Evolutionary conservation across 2,888 invertebrate species (phyloP), one percentile per base, ranked within the genome.

Genomic region (Falcaria lacertinaria): DNA sequence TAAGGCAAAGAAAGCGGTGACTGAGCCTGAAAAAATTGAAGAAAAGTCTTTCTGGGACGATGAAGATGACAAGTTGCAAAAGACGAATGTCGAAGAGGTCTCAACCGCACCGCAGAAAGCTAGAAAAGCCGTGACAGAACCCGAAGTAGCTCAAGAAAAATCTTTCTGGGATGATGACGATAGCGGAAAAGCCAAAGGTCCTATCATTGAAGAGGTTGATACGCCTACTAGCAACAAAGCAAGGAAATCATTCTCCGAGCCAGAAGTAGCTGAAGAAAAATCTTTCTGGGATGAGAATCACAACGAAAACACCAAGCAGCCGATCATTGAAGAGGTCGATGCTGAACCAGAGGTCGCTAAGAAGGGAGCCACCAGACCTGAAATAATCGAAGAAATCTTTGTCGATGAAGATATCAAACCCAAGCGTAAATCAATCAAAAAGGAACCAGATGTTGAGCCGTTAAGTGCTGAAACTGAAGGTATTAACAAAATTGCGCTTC

Each of bases 401-500:
- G 63, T 81, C 7, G 74, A 81, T 11, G 84, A 83, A 58, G 80
- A 74, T 8, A 40, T 85, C 32, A 81, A 74, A 28, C 60, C 83
- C 5, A 88, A 86, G 66, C 83, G 80, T 68, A 87, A 85, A 78
- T 84, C 86, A 2, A 53, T 85, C 61, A 87, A 78, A 79, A 84
- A 81, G 72, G 68, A 85, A 52, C 67, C 81, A 43, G 59, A 82
- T 43, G 57, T 52, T 42, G 85, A 84, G 71, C 84, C 86, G 48
- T 71, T 86, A 73, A 85, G 85, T 86, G 89, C 89, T 69, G 88
- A 80, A 75, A 75, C 73, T 58, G 89, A 89, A 89, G 89, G 89
- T 89, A 89, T 80, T 83, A 65, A 70, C 52, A 52, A 60, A 55
- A 56, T 60, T 66, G 60, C 58, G 81, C 81, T 84, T 84, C 67